Percentiles rank a stretch among this genome's conserved stretches.
Conservation (phyloP, 2,888 invertebrate species). For the Eudasyphora cyanicolor region DNA sequence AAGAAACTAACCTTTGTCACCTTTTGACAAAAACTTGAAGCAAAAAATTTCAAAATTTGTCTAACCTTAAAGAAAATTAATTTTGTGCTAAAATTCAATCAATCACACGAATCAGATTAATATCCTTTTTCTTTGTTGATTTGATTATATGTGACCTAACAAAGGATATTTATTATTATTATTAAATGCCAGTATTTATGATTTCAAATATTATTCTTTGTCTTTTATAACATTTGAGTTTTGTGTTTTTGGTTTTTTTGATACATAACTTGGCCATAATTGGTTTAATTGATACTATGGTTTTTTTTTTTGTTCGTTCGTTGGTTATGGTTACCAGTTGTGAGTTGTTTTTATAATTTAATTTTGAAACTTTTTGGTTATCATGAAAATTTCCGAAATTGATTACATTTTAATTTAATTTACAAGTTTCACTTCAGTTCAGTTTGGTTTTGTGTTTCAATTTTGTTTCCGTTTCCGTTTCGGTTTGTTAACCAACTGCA, state of each 20-base stretch:
- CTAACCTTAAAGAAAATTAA: neutral
- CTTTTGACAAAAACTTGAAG: neutral
- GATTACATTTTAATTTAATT: neutral
- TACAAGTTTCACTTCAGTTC: slow-evolving; percentile 18
- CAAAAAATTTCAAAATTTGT: neutral
- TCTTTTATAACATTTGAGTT: neutral
- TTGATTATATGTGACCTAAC: neutral
- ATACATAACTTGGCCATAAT: slow-evolving; percentile 49
- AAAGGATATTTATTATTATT: slow-evolving; percentile 43
- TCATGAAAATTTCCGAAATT: neutral
- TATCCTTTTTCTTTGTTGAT: slow-evolving; percentile 6
- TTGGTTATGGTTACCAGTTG: no score
- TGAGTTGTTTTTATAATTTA: slow-evolving; percentile 29
- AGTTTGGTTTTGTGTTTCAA: neutral
- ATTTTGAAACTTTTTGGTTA: slow-evolving; percentile 23
- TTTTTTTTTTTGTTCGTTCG: slow-evolving; percentile 36
- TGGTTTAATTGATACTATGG: slow-evolving; percentile 17
- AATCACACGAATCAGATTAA: neutral
- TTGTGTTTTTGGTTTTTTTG: slow-evolving; percentile 29
- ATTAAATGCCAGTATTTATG: slow-evolving; percentile 41
- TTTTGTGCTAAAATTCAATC: neutral
- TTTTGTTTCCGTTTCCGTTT: slow-evolving; percentile 27
- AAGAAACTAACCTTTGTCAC: slow-evolving; percentile 11
- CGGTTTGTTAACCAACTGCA: slow-evolving; percentile 55
- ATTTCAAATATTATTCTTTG: slow-evolving; percentile 17